These are phyloP conservation scores for Amphiprion ocellaris DNA, from an alignment of 2,113 vertebrate genomes.

Conservation along the genomic window DNA sequence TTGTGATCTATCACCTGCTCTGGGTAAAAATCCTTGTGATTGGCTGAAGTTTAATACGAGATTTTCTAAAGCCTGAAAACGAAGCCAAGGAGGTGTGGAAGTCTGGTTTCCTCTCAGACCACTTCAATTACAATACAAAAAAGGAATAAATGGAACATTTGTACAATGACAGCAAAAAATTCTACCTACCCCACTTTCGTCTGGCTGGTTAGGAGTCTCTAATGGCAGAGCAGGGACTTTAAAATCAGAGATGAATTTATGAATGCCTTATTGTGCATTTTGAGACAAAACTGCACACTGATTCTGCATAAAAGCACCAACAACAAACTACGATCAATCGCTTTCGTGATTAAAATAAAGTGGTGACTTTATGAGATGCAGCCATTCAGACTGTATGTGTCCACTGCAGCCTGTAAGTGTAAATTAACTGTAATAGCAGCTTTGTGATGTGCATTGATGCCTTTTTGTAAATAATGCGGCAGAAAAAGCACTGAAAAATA, in stretches of 20 bases:
- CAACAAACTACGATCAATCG: not conserved
- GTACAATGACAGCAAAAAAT: no score
- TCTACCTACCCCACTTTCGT: no score
- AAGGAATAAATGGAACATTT: no score
- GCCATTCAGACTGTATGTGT: not conserved
- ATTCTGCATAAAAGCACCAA: not conserved
- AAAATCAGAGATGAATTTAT: not conserved
- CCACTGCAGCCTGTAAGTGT: not conserved
- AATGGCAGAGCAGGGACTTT: not conserved
- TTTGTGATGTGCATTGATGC: not conserved
- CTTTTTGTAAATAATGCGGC: not conserved
- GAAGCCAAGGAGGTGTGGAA: no score
- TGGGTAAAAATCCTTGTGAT: no score
- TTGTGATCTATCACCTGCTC: no score
- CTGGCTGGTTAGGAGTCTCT: not conserved
- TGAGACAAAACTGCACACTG: not conserved
- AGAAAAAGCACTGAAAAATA: not conserved
- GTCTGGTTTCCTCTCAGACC: no score
- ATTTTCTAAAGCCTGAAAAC: no score
- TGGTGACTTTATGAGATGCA: not conserved
- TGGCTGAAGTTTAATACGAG: no score
- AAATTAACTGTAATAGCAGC: not conserved
- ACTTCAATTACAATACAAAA: no score
- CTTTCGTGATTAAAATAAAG: not conserved
- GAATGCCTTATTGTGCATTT: not conserved